Conservation (phyloP, 2,888 invertebrate genomes). For the Biston stratarius region DNA sequence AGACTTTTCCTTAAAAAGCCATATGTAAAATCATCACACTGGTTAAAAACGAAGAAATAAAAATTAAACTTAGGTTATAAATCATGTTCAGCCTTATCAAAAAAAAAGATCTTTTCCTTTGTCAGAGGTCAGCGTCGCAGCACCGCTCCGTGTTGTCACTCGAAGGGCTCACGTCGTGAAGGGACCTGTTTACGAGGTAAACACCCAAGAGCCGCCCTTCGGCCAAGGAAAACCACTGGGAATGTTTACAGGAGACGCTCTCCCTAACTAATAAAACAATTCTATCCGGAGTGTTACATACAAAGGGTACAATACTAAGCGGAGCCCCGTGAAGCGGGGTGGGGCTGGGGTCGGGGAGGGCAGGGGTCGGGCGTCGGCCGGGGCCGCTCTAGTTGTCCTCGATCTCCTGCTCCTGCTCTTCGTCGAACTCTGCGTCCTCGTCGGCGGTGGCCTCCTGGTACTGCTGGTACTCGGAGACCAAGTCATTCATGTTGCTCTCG, state of each 20-base stretch:
- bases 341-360: constrained; percentile 49
- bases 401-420: constrained; percentile 90
- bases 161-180: constrained; percentile 77
- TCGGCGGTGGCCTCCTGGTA: constrained; percentile 96
- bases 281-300: constrained; percentile 63
- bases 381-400: constrained; percentile 84
- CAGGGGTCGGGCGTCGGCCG: constrained; percentile 46
- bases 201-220: constrained; percentile 81
- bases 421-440: constrained; percentile 93
- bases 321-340: constrained; percentile 56
- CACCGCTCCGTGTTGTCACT: constrained; percentile 62
- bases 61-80: constrained; percentile 82
- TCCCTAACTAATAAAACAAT: constrained; percentile 60
- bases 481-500: constrained; percentile 97
- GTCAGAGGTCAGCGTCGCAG: constrained; percentile 62
- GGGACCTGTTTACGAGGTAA: constrained; percentile 75
- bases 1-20: constrained; percentile 75
- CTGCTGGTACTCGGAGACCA: constrained; percentile 97
- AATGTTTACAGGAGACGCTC: constrained; percentile 75
- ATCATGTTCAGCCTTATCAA: constrained; percentile 85
- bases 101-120: constrained; percentile 81
- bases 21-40: constrained; percentile 72
- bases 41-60: constrained; percentile 78
- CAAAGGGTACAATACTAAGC: constrained; percentile 71
- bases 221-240: constrained; percentile 77